These are phyloP conservation scores for Drosophila affinis DNA, from an alignment of 2,888 invertebrate genomes.

Conservation along the genomic window DNA sequence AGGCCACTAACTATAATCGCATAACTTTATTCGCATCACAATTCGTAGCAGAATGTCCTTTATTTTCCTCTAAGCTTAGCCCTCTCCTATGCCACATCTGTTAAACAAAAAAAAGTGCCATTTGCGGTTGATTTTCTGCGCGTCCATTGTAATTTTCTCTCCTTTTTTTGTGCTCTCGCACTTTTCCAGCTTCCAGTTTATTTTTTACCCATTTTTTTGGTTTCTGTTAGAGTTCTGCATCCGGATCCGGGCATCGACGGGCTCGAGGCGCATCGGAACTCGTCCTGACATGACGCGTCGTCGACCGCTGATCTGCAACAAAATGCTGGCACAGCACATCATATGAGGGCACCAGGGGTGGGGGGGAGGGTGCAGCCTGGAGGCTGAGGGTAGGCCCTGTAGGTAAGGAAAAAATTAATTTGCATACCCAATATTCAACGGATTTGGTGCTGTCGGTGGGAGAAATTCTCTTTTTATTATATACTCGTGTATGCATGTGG, in stretches of 20 bases:
- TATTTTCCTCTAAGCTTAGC: background rate
- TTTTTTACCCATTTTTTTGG: constrained; percentile 19
- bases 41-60: background rate
- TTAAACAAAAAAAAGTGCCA: background rate
- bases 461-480: constrained; percentile 24
- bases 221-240: constrained; percentile 15
- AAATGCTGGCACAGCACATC: constrained; percentile 45
- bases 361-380: constrained; percentile 6
- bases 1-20: background rate
- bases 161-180: background rate
- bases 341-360: constrained; percentile 36
- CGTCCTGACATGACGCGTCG: constrained; percentile 31
- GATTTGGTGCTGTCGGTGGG: constrained; percentile 46
- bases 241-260: constrained; percentile 20
- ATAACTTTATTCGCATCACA: too few species aligned
- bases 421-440: constrained; percentile 73
- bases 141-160: constrained; percentile 5
- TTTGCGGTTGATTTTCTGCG: constrained; percentile 18
- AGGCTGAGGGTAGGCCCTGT: constrained; percentile 12
- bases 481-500: constrained; percentile 10
- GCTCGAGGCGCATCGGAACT: constrained; percentile 39
- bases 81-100: background rate
- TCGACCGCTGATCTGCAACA: constrained; percentile 38
- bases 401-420: constrained; percentile 66
- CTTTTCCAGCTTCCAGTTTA: background rate